Evolutionary conservation across 2,888 invertebrate species (phyloP).

Genomic region (Slavum lentiscoides): DNA sequence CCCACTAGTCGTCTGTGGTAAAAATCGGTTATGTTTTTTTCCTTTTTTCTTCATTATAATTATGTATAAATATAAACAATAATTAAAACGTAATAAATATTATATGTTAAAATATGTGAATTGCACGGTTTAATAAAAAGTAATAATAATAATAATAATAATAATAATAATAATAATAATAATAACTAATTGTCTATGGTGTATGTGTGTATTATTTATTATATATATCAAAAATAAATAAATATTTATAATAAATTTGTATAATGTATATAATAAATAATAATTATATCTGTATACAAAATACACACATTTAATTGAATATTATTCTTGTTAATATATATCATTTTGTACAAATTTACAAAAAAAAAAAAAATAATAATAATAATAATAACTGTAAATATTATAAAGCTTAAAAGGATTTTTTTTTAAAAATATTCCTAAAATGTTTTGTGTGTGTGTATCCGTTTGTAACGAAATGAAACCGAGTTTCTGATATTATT

Average conservation of each 20-base stretch:
- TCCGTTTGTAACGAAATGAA: conserved; percentile 7
- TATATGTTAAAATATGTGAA: conserved; percentile 22
- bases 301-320: conserved; percentile 8
- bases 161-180: conserved; percentile 25
- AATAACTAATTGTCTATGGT: conserved; percentile 46
- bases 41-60: neutral
- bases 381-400: conserved; percentile 30
- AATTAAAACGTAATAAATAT: conserved; percentile 35
- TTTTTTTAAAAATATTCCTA: too few relatives aligned
- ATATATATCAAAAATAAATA: conserved; percentile 12
- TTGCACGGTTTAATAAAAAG: conserved; percentile 46
- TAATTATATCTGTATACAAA: neutral
- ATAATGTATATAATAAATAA: conserved; percentile 5
- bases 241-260: conserved; percentile 29
- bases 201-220: neutral
- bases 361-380: conserved; percentile 7
- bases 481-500: conserved; percentile 5
- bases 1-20: neutral
- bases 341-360: conserved; percentile 47
- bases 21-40: neutral
- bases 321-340: conserved; percentile 15
- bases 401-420: neutral
- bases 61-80: conserved; percentile 8
- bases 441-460: too few relatives aligned
- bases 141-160: conserved; percentile 40